Percentiles rank a stretch among this genome's conserved stretches.
These are phyloP conservation scores for Drosophila nr. fundita DNA, from an alignment of 2,888 invertebrate genomes.

Conservation along the genomic window DNA sequence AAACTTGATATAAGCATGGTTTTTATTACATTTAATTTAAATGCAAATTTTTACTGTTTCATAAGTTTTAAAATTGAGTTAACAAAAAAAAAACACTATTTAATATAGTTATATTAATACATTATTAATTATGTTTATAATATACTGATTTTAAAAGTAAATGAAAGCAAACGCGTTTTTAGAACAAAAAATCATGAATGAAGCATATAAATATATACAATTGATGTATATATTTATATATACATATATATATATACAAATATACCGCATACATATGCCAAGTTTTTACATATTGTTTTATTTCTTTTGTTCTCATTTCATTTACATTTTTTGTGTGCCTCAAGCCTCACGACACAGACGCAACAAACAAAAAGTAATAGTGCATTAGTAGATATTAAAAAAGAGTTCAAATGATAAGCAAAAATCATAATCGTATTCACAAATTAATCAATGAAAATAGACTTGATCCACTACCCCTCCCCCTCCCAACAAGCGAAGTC, in stretches of 20 bases:
- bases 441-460: conserved; percentile 28
- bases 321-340: conserved; percentile 49
- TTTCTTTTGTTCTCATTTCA: conserved; percentile 13
- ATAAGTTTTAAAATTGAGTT: conserved; percentile 48
- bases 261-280: conserved; percentile 58
- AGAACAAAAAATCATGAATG: conserved; percentile 61
- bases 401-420: conserved; percentile 49
- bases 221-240: conserved; percentile 31
- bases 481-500: conserved; percentile 4
- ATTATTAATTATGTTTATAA: conserved; percentile 61
- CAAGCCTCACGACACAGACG: conserved; percentile 49
- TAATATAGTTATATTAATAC: conserved; percentile 49
- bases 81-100: conserved; percentile 25
- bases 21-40: conserved; percentile 54
- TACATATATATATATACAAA: conserved; percentile 53
- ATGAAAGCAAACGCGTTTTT: conserved; percentile 70
- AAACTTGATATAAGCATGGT: conserved; percentile 44
- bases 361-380: conserved; percentile 74
- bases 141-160: conserved; percentile 67
- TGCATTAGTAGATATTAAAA: conserved; percentile 77
- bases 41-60: conserved; percentile 55
- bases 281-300: conserved; percentile 41
- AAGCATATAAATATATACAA: conserved; percentile 35
- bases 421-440: conserved; percentile 22
- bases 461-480: conserved; percentile 19